These are phyloP conservation scores for Sesamia nonagrioides DNA, from an alignment of 1,140 invertebrate species.

Conservation along the genomic window DNA sequence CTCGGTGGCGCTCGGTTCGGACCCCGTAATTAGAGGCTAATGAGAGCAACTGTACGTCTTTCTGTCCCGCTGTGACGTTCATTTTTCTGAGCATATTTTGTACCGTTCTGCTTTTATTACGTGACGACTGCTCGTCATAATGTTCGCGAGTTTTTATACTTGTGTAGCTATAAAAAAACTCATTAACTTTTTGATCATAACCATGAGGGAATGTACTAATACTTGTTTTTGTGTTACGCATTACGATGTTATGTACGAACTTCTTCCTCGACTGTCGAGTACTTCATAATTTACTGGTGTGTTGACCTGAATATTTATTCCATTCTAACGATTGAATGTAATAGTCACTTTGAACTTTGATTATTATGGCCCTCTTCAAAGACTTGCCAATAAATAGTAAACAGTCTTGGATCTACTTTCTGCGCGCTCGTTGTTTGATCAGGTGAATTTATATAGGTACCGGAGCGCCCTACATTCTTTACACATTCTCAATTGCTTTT, in stretches of 20 bases:
- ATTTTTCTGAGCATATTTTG: conserved; percentile 70
- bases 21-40: conserved; percentile 82
- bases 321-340: conserved; percentile 37
- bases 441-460: conserved; percentile 46
- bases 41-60: conserved; percentile 66
- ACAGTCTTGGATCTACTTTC: conserved; percentile 38
- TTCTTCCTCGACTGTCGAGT: conserved; percentile 46
- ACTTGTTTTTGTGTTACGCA: conserved; percentile 53
- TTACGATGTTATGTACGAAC: conserved; percentile 42
- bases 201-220: conserved; percentile 48
- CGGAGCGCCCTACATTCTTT: conserved; percentile 32
- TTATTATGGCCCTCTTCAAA: conserved; percentile 30
- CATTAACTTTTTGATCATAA: conserved; percentile 68
- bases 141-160: conserved; percentile 56
- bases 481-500: conserved; percentile 34
- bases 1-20: conserved; percentile 45
- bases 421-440: conserved; percentile 29
- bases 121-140: conserved; percentile 68
- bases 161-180: conserved; percentile 60
- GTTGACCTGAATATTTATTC: conserved; percentile 46
- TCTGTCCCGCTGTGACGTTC: conserved; percentile 60
- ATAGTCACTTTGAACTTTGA: conserved; percentile 48
- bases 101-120: conserved; percentile 69
- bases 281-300: conserved; percentile 46
- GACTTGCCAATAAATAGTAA: conserved; percentile 47